phyloP scores from a whole-genome alignment of 2,797 vertebrate genomes.

The Hozukius guyotensis region DNA sequence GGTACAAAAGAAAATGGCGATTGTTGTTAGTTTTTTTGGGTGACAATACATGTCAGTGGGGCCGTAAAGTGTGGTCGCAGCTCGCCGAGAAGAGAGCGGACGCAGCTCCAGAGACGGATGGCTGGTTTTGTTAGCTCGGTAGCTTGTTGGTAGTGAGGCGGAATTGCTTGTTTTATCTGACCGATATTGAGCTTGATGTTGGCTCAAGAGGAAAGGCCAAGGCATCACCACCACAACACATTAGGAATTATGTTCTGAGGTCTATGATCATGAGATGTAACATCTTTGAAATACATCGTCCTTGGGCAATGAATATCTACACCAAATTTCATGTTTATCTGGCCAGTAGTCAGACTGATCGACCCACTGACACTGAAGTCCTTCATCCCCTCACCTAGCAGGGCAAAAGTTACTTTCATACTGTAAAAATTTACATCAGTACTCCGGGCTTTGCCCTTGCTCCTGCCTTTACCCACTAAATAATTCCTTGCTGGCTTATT shows the following conservation, averaged over 20 bases:
- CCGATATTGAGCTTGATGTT: neutral
- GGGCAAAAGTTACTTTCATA: slow-evolving; percentile 4
- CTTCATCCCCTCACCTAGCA: neutral
- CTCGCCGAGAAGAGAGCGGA: too few species aligned
- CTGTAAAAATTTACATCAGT: slow-evolving; percentile 29
- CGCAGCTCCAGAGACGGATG: too few species aligned
- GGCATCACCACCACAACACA: neutral
- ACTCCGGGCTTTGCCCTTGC: slow-evolving; percentile 44
- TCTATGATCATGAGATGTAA: neutral
- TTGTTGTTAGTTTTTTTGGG: too few species aligned
- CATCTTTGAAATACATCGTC: neutral
- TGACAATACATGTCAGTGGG: too few species aligned
- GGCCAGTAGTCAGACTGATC: neutral
- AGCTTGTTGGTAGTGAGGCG: too few species aligned
- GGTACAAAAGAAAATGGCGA: too few species aligned
- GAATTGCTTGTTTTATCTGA: neutral
- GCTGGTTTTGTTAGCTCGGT: too few species aligned
- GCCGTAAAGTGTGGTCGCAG: too few species aligned
- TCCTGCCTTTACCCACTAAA: slow-evolving; percentile 48
- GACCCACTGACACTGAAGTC: neutral
- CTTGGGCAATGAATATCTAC: neutral
- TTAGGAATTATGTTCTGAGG: neutral
- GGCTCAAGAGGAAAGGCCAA: neutral
- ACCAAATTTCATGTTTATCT: neutral
- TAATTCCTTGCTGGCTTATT: slow-evolving; percentile 60